These are phyloP conservation scores for Steatocranus sp. DNA, from an alignment of 2,797 vertebrate genomes.

Conservation along the genomic window DNA sequence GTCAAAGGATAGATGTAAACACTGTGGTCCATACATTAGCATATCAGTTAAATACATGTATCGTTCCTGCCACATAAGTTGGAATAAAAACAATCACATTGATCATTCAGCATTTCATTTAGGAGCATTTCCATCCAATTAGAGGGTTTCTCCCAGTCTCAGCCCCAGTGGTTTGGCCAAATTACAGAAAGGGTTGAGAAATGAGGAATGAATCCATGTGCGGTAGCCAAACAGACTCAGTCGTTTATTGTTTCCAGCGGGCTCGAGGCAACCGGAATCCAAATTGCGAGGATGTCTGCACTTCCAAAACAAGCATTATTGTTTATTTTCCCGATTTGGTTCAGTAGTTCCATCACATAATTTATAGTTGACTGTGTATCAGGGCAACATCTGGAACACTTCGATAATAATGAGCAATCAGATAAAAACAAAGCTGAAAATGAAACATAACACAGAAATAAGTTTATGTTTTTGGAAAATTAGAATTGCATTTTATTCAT, in stretches of 20 bases:
- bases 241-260: slow-evolving; percentile 27
- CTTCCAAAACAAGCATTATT: slow-evolving; percentile 11
- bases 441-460: not conserved
- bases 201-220: slow-evolving; percentile 17
- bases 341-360: not conserved
- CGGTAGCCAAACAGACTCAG: slow-evolving; percentile 2
- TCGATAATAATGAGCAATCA: not conserved
- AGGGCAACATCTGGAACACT: not conserved
- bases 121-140: slow-evolving; percentile 24
- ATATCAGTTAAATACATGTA: not conserved
- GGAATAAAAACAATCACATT: not conserved
- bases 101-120: not conserved
- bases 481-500: slow-evolving; percentile 36
- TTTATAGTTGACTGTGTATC: not conserved
- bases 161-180: slow-evolving; percentile 26
- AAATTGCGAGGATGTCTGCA: slow-evolving; percentile 17
- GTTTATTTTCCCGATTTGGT: slow-evolving; percentile 17
- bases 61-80: not conserved
- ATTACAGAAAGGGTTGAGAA: slow-evolving; percentile 37
- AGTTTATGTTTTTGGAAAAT: not conserved
- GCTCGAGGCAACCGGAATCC: slow-evolving; percentile 8
- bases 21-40: no score
- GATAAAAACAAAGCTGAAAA: not conserved
- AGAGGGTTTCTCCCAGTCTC: slow-evolving; percentile 15
- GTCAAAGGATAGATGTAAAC: not conserved